phyloP scores from a whole-genome alignment of 2,113 vertebrate species.

The Glareola pratincola region DNA sequence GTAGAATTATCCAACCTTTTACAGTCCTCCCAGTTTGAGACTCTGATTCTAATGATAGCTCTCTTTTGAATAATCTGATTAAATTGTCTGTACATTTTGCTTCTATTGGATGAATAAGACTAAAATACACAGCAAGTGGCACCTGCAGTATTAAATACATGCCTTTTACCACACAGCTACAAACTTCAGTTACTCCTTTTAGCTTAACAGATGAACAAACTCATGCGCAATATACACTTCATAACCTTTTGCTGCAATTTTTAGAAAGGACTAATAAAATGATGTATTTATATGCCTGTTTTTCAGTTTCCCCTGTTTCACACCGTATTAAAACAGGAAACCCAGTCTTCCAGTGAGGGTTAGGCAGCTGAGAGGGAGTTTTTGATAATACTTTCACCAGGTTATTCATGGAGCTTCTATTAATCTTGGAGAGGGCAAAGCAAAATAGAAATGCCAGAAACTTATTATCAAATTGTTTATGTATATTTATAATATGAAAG shows the following conservation, averaged over 20 bases:
- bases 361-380: background rate
- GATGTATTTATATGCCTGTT: background rate
- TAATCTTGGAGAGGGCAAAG: background rate
- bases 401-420: background rate
- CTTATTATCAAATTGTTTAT: background rate
- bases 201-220: background rate
- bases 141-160: background rate
- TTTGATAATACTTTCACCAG: background rate
- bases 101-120: background rate
- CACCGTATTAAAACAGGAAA: background rate
- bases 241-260: background rate
- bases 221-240: background rate
- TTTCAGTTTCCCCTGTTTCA: background rate
- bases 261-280: background rate
- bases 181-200: background rate
- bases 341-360: background rate
- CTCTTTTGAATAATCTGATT: background rate
- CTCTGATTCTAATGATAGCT: background rate
- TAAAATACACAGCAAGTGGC: background rate
- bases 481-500: background rate
- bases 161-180: background rate
- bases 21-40: background rate
- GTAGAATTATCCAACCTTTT: background rate
- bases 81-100: background rate
- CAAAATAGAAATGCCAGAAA: background rate